Percentiles rank a stretch among this genome's conserved stretches.
These are phyloP conservation scores for Hydrozoanthus gracilis DNA, from an alignment of 92 coral and sea anemone genomes.

Conservation along the genomic window DNA sequence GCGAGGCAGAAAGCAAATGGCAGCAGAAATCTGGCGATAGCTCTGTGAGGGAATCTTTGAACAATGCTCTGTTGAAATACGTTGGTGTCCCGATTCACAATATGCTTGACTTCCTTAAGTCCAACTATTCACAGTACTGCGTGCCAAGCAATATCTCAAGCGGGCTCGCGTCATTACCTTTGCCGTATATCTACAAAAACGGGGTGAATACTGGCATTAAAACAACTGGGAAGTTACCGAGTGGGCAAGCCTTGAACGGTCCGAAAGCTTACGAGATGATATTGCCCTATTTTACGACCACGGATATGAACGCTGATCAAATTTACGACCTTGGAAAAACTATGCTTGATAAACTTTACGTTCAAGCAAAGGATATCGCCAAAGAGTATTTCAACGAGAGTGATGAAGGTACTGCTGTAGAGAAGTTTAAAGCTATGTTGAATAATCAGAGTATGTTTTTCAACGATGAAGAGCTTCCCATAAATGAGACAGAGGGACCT, in stretches of 20 bases:
- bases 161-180: slow-evolving; percentile 90
- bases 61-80: slow-evolving; percentile 71
- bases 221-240: slow-evolving; percentile 79
- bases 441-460: slow-evolving; percentile 86
- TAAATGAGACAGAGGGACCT: slow-evolving; percentile 82
- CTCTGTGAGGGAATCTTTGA: slow-evolving; percentile 61
- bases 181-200: slow-evolving; percentile 75
- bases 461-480: slow-evolving; percentile 85
- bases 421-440: slow-evolving; percentile 71
- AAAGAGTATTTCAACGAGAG: slow-evolving; percentile 64
- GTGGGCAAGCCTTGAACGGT: slow-evolving; percentile 77
- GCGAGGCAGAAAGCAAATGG: slow-evolving; percentile 68
- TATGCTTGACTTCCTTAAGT: slow-evolving; percentile 71
- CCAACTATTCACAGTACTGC: slow-evolving; percentile 81
- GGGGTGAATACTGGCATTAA: slow-evolving; percentile 63
- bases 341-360: slow-evolving; percentile 74
- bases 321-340: slow-evolving; percentile 72
- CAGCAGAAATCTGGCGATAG: slow-evolving; percentile 49
- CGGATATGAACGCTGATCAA: slow-evolving; percentile 74
- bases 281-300: slow-evolving; percentile 89
- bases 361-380: slow-evolving; percentile 83
- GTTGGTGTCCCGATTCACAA: slow-evolving; percentile 85
- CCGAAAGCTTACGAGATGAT: slow-evolving; percentile 85
- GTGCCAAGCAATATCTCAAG: slow-evolving; percentile 94
- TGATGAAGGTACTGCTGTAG: slow-evolving; percentile 68